Base-by-base conservation (phyloP, 2,888 invertebrate genomes). In the Lycaena phlaeas region DNA sequence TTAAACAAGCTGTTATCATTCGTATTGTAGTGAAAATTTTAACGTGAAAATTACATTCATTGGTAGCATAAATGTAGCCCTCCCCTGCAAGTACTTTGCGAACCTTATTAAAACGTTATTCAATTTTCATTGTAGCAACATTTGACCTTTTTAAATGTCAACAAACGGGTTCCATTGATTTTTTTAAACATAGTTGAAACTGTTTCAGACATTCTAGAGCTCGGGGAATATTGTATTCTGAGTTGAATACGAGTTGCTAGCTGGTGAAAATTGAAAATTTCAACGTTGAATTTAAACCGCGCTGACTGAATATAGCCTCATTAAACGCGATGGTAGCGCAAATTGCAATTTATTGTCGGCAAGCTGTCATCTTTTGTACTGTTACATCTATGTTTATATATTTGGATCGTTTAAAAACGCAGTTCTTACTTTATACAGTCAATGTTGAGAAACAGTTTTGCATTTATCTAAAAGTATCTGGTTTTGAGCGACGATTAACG, bases 301-400 rank as follows among this genome's bases (percentile, higher is more conserved):
- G 48, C 51, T 27, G 39, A 31, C 42, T 61, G 61, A 64, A 65
- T 61, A 56, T 56, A 56, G 58, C 56, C 64, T 67, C 65, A 63
- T 67, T 67, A 64, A 62, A 61, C 49, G 54, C 47, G 53, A 43
- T 44, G 44, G 45, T 52, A 48, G 46, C 49, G 56, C 60, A 61
- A 64, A 67, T 63, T 67, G 60, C 61, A 61, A 59, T 52, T 63
- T 64, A 52, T 44, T 45, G 52, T 48, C 41, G 45, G 36, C 42
- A 44, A 45, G 45, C 39, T 49, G 49, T 49, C 46, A 46, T 44
- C 34, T 34, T 22, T 34, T 17, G 34, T 22, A 22, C 3, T 18
- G 3, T 18, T 31, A 31, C 10, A 30, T 31, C 18, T 18, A n/a
- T 11, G 34, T 22, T 12, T 34, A 34, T 22, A 18, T 34, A 22